Evolutionary conservation across 2,113 vertebrate species (phyloP), one percentile per base, ranked within the genome.

Genomic region (Blennius ocellaris): DNA sequence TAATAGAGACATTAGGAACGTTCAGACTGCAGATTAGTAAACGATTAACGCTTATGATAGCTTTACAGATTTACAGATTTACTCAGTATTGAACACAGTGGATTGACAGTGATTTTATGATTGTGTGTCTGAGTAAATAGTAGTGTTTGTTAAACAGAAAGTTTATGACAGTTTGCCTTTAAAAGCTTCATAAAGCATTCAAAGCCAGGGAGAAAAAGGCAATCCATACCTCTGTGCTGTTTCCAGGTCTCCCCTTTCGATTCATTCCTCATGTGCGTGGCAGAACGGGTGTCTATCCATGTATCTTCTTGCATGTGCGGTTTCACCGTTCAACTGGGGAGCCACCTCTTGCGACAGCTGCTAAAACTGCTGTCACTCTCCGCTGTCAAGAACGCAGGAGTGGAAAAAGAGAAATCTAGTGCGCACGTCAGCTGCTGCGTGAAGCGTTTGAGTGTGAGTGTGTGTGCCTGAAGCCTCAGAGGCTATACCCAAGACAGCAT

Each of bases 221-320:
- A 11, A 44, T 11, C 69, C 89, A 85, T 91, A 94, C 94, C 94
- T 93, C 84, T 79, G 73, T 83, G 82, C 65, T 78, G 66, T 62
- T 81, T 68, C 67, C 83, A 54, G 69, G 59, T 85, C 63, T 69
- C 40, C 55, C 40, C 60, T 71, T 70, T 86, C 78, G 75, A 55
- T 74, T 84, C 76, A 90, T 90, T 89, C 87, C 85, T 90, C 82
- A 82, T 76, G 64, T 70, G 81, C 10, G 70, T 70, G 50, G 45
- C 49, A 66, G 55, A 64, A 53, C 76, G 57, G 64, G 39, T 53
- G 15, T 54, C 50, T 36, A 55, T 76, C 53, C 59, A 30, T 66
- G 30, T 57, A 2, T 52, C 1, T 43, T 2, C 14, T 3, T 50
- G 52, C 16, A 39, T 14, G 21, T 55, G 7, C 15, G 5, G 21